Evolutionary conservation across 2,888 invertebrate genomes (phyloP), one percentile per base, ranked within the genome.

Genomic region (Sacculina carcini): DNA sequence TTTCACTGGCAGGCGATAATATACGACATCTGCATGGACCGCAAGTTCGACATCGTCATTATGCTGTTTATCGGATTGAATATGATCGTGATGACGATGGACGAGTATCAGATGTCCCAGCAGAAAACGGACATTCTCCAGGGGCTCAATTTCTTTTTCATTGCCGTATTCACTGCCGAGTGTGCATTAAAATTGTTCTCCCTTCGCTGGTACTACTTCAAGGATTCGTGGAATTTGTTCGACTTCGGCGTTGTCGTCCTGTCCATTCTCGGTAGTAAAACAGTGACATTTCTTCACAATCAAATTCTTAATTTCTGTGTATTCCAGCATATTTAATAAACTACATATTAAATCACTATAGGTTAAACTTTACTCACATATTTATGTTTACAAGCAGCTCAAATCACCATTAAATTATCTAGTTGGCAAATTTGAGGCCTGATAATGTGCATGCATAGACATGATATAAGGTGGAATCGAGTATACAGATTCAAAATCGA

Each of bases 161-260:
- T 96, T 69, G 85, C 84, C 68, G 86, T 96, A 75, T 96, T 96
- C 74, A 86, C 87, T 70, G 78, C 83, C 62, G 96, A 96, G 77
- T 92, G 92, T 75, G 77, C 86, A 69, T 78, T 92, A 73, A 96
- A 96, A 77, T 79, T 94, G 69, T 86, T 94, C 70, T 92, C 92
- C 62, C 78, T 96, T 67, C 79, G 94, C 65, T 87, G 86, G 72
- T 86, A 92, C 74, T 96, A 94, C 74, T 96, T 96, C 75, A 89
- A 87, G 68, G 87, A 92, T 71, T 90, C 94, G 60, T 96, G 96
- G 96, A 96, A 96, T 74, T 77, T 96, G 64, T 96, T 96, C 73
- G 94, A 96, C 76, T 89, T 90, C 72, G 86, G 92, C 67, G 92
- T 96, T 67, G 94, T 94, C 67, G 86, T 90, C 74, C 78, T 94